A percentile compares a stretch with the other conserved stretches of the same genome.
phyloP scores from a whole-genome alignment of 2,113 vertebrate species.

The Epinephelus fuscoguttatus region DNA sequence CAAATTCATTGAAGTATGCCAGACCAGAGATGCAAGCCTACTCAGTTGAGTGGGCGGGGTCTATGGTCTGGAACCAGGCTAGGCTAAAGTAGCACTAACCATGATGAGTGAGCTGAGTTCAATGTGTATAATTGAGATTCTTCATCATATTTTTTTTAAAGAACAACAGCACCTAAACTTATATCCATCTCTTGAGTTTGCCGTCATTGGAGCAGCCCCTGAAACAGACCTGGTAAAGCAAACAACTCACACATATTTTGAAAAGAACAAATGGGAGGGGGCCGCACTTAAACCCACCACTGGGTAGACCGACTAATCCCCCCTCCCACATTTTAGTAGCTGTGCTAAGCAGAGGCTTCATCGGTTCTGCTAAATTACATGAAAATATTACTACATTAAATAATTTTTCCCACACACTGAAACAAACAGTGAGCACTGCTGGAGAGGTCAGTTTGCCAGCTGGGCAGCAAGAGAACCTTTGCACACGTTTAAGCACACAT shows the following conservation, averaged over 20 bases:
- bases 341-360: not conserved
- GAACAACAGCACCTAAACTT: not conserved
- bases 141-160: not conserved
- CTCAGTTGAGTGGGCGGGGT: no score
- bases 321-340: not conserved
- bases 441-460: slow-evolving; percentile 58
- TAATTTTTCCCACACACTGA: slow-evolving; percentile 14
- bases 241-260: not conserved
- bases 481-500: slow-evolving; percentile 65
- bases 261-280: not conserved
- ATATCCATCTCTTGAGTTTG: slow-evolving; percentile 14
- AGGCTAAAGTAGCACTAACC: not conserved
- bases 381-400: slow-evolving; percentile 14
- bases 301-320: no score
- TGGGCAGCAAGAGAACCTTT: slow-evolving; percentile 65
- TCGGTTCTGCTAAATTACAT: not conserved
- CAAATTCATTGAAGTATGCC: no score
- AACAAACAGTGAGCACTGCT: slow-evolving; percentile 27
- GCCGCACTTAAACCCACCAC: not conserved
- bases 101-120: not conserved
- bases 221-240: slow-evolving; percentile 1
- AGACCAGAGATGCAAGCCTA: no score
- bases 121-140: not conserved
- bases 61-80: no score
- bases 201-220: not conserved